These are phyloP conservation scores for Willowsia nigromaculata DNA, from an alignment of 2,888 invertebrate species.

Conservation along the genomic window DNA sequence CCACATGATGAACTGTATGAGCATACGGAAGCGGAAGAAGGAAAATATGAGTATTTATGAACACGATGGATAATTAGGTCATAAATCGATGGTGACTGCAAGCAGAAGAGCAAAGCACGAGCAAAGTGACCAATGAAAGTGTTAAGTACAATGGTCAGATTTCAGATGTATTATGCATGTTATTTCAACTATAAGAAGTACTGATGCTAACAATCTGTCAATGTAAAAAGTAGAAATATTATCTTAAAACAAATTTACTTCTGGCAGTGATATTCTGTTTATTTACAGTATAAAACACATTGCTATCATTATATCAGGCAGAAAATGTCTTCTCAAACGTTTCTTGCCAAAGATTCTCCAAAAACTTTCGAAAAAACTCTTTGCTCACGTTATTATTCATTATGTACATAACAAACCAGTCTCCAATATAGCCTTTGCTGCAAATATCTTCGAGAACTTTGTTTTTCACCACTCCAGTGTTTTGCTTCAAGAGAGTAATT, in stretches of 20 bases:
- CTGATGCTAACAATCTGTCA: too few relatives aligned
- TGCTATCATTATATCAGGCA: constrained; percentile 20
- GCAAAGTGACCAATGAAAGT: too few relatives aligned
- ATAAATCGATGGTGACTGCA: too few relatives aligned
- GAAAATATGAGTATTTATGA: not conserved
- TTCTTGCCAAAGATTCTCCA: constrained; percentile 43
- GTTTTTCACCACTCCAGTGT: not conserved
- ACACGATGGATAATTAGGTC: not conserved
- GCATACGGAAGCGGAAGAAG: constrained; percentile 24
- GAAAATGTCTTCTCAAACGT: constrained; percentile 22
- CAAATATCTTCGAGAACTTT: constrained; percentile 51
- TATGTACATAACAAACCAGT: constrained; percentile 68
- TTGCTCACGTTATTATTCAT: constrained; percentile 59
- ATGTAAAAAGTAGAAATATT: too few relatives aligned
- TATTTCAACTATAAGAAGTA: too few relatives aligned
- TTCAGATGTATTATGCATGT: too few relatives aligned
- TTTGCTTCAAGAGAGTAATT: constrained; percentile 1
- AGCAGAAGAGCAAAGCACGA: too few relatives aligned
- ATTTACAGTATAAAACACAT: too few relatives aligned
- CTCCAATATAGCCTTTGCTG: constrained; percentile 19
- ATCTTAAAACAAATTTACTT: too few relatives aligned
- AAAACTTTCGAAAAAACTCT: constrained; percentile 48
- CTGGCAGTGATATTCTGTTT: not conserved
- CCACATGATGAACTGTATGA: not conserved
- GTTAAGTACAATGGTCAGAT: too few relatives aligned